phyloP scores from a whole-genome alignment of 2,797 vertebrate species.

The Cyclopterus lumpus region DNA sequence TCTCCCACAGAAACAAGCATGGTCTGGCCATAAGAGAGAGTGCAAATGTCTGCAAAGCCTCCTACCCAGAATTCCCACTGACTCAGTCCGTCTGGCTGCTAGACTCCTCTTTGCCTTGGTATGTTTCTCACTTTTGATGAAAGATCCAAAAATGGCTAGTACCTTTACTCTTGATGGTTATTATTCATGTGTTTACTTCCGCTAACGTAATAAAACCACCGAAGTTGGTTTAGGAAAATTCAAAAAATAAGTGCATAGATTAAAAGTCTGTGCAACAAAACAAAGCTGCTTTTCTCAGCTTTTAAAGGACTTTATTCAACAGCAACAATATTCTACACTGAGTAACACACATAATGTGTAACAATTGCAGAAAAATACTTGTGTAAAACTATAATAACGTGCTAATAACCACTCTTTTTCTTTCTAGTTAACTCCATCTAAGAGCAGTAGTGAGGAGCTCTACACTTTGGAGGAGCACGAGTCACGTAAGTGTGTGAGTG shows the following conservation, averaged over 20 bases:
- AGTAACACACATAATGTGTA: background rate
- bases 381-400: background rate
- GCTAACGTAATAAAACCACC: background rate
- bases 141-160: background rate
- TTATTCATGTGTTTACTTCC: background rate
- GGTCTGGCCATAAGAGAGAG: conserved; percentile 91
- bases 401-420: background rate
- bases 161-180: background rate
- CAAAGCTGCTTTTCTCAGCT: background rate
- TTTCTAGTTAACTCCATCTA: conserved; percentile 82
- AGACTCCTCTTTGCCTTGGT: conserved; percentile 91
- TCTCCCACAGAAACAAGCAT: conserved; percentile 87
- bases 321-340: background rate
- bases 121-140: conserved; percentile 61
- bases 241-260: background rate
- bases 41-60: conserved; percentile 89
- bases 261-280: background rate
- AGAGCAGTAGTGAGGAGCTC: conserved; percentile 83
- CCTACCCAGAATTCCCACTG: conserved; percentile 88
- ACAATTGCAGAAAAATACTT: background rate
- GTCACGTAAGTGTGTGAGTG: conserved; percentile 87
- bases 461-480: conserved; percentile 90
- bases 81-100: conserved; percentile 91
- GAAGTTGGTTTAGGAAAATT: background rate
- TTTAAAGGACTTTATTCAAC: background rate